Evolutionary conservation across 2,797 vertebrate species (phyloP).

Genomic region (Natrix natrix): DNA sequence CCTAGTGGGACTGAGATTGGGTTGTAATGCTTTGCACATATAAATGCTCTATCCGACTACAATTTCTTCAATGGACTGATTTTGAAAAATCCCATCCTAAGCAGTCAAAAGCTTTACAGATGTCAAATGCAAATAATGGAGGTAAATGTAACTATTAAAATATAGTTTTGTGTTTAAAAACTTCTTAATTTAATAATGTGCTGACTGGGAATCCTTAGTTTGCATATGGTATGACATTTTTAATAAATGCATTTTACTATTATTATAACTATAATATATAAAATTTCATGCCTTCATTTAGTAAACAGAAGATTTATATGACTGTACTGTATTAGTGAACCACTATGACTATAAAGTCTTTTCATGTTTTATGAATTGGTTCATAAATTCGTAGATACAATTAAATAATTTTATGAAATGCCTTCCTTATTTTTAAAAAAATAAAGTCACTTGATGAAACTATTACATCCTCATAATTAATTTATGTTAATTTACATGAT

Average conservation of each 20-base stretch:
- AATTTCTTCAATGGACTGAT: not conserved
- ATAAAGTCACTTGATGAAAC: not conserved
- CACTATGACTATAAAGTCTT: not conserved
- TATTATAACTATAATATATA: not conserved
- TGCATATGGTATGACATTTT: not conserved
- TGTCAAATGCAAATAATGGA: not conserved
- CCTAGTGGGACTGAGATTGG: not conserved
- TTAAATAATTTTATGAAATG: not conserved
- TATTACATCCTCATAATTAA: not conserved
- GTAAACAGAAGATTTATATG: not conserved
- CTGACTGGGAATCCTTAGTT: not conserved
- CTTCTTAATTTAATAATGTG: not conserved
- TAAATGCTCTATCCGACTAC: not conserved
- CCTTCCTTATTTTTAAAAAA: not conserved
- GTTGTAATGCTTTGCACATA: not conserved
- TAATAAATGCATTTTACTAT: not conserved
- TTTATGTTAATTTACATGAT: not conserved
- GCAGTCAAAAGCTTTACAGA: not conserved
- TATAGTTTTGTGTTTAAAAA: not conserved
- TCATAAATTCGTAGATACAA: not conserved
- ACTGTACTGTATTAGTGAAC: not conserved
- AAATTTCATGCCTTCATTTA: not conserved
- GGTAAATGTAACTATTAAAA: not conserved
- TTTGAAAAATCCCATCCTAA: not conserved
- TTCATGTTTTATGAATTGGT: not conserved